Percentiles rank a stretch among this genome's conserved stretches.
Evolutionary conservation across 1,140 invertebrate species (phyloP).

Genomic region (Penaeus japonicus): DNA sequence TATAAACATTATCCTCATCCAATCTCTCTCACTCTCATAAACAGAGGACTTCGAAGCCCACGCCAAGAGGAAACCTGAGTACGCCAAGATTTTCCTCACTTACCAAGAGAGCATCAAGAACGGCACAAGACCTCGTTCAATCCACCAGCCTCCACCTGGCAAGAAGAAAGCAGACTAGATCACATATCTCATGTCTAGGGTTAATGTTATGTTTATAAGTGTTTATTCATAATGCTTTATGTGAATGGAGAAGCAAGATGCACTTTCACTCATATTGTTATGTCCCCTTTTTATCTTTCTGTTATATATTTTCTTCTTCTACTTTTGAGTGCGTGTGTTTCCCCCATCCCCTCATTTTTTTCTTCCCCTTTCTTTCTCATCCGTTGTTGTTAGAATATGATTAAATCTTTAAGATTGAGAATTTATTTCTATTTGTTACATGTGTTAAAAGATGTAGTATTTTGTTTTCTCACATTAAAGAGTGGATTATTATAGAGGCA

Average conservation of each 20-base stretch:
- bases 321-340: too few species aligned
- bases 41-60: constrained; percentile 64
- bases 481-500: too few species aligned
- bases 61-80: constrained; percentile 64
- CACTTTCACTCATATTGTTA: not conserved
- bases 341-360: too few species aligned
- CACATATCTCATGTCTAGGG: not conserved
- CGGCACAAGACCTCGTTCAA: constrained; percentile 24
- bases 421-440: too few species aligned
- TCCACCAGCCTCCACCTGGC: constrained; percentile 25
- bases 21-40: not conserved
- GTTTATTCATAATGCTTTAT: not conserved
- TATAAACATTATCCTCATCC: not conserved
- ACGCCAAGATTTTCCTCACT: constrained; percentile 61
- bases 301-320: too few species aligned
- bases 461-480: too few species aligned
- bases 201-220: not conserved
- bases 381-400: too few species aligned
- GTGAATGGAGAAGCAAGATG: not conserved
- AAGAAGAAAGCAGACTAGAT: constrained; percentile 46
- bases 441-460: too few species aligned
- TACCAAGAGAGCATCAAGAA: constrained; percentile 54
- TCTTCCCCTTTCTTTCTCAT: too few species aligned
- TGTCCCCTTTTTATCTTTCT: too few species aligned
- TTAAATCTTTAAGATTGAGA: too few species aligned